These are phyloP conservation scores for Tapera naevia DNA, from an alignment of 2,797 vertebrate species.

Conservation along the genomic window DNA sequence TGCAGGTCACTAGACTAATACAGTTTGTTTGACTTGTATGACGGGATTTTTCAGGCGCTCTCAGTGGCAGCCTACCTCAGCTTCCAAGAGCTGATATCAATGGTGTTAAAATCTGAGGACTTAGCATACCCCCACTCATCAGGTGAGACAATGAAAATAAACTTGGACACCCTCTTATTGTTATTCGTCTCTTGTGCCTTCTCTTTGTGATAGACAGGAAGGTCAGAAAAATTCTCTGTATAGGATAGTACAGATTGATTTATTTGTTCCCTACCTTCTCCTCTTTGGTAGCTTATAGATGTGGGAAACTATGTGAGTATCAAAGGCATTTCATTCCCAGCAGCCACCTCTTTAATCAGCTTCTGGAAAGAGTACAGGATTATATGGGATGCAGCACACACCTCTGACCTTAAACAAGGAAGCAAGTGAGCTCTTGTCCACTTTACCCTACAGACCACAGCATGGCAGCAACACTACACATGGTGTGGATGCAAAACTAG, in stretches of 20 bases:
- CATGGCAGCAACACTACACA: neutral
- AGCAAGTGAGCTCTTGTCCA: fast-evolving
- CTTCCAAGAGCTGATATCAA: neutral
- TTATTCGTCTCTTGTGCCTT: neutral
- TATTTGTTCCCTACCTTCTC: neutral
- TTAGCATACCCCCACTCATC: neutral
- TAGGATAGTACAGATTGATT: neutral
- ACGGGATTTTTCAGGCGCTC: conserved; percentile 36
- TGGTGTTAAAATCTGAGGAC: neutral
- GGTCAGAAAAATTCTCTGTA: neutral
- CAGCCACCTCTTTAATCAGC: neutral
- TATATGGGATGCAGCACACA: neutral
- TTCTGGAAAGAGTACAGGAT: neutral
- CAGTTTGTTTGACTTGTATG: conserved; percentile 33
- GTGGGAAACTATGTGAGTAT: neutral
- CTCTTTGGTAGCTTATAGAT: neutral
- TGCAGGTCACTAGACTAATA: conserved; percentile 58
- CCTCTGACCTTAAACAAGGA: neutral
- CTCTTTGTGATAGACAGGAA: neutral
- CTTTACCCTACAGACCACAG: neutral
- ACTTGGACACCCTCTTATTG: neutral
- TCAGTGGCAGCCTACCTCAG: conserved; percentile 3
- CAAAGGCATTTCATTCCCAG: neutral
- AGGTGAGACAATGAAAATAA: neutral
- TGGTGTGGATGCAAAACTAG: fast-evolving